Evolutionary conservation across 2,888 invertebrate genomes (phyloP), one percentile per base, ranked within the genome.

Genomic region (Bombylius major): DNA sequence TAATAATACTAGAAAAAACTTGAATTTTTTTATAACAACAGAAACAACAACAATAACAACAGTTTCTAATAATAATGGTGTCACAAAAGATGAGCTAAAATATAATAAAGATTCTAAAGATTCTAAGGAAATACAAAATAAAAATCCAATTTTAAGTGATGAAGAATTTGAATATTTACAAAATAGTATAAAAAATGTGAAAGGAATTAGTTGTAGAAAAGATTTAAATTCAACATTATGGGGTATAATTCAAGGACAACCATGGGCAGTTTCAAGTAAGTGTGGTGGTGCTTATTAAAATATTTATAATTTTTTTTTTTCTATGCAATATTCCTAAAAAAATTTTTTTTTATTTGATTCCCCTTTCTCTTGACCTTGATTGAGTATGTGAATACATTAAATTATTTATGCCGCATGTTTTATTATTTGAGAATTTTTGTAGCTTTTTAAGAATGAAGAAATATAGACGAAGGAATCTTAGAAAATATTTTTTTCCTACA

Each of bases 191-290:
- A 56, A 58, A 33, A 55, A 62, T 8, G 62, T 69, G 5, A 53
- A 57, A 51, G 63, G 63, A 53, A 53, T 51, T 47, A 56, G 53
- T 7, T 70, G 70, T 56, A 62, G 60, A 48, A 55, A 56, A 13
- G 69, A 68, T 62, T 62, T 70, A 54, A 69, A 69, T 63, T 54
- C 61, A 51, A 69, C 69, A 31, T 59, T 69, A 3, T 64, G 64
- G 65, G 67, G 64, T 12, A 59, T 69, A 53, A 56, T 62, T 11
- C 53, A 59, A 23, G 64, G 63, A 42, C 58, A 62, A 32, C 63
- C 62, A 39, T 69, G 69, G 69, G 69, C 70, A 14, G 59, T 66
- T 59, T 57, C 66, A 61, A 69, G 70, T 70, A 62, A 67, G 69
- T 65, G 23, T 23, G 23, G 23, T 23, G 1, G 23, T 23, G 6